Percentiles rank a stretch among this genome's conserved stretches.
Evolutionary conservation across 2,888 invertebrate species (phyloP).

Genomic region (Limnephilus rhombicus): DNA sequence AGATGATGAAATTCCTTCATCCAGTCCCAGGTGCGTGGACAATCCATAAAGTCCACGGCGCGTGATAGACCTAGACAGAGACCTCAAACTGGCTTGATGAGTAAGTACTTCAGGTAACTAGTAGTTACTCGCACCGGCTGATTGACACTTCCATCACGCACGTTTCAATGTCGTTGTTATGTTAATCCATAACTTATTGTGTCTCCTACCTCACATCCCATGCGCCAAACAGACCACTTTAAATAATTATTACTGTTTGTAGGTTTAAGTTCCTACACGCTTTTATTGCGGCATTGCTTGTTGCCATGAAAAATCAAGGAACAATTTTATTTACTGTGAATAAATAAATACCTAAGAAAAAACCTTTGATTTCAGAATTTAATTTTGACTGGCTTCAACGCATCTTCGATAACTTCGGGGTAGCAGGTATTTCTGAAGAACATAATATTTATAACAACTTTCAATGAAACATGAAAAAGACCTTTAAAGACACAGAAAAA

Average conservation of each 20-base stretch:
- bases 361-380: too few relatives aligned
- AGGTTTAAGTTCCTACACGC: background rate
- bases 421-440: too few relatives aligned
- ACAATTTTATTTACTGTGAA: background rate
- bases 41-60: background rate
- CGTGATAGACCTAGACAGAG: background rate
- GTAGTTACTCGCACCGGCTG: background rate
- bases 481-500: too few relatives aligned
- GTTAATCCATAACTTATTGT: slow-evolving; percentile 8
- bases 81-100: background rate
- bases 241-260: background rate
- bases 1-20: background rate
- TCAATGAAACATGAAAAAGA: too few relatives aligned
- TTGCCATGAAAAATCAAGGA: background rate
- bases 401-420: too few relatives aligned
- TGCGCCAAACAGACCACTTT: background rate
- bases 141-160: slow-evolving; percentile 20
- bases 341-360: too few relatives aligned
- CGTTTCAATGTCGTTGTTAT: slow-evolving; percentile 28
- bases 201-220: background rate
- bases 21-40: background rate
- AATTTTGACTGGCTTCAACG: too few relatives aligned
- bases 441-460: too few relatives aligned
- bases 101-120: background rate
- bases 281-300: background rate